Evolutionary conservation across 1,140 invertebrate species (phyloP).

Genomic region (Apis florea): DNA sequence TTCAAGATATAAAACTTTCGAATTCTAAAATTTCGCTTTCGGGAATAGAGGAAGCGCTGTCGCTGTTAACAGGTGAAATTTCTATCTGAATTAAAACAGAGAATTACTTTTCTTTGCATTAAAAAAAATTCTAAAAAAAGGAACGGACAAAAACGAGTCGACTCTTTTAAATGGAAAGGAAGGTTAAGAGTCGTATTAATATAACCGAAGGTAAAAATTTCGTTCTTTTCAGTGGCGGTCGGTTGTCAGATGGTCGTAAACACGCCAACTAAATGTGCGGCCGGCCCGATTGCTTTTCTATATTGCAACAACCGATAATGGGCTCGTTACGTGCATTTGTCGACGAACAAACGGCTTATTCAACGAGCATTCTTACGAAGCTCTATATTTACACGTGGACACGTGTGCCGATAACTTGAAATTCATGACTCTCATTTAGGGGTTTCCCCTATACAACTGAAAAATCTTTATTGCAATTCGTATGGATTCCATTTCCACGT

Average conservation of each 20-base stretch:
- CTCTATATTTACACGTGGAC: slow-evolving; percentile 3
- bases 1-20: too few species aligned
- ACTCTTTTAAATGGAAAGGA: too few species aligned
- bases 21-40: too few species aligned
- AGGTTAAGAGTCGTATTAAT: neutral
- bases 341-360: slow-evolving; percentile 31
- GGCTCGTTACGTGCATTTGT: slow-evolving; percentile 41
- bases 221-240: neutral
- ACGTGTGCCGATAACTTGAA: neutral
- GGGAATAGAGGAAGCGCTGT: too few species aligned
- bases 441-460: neutral
- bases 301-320: slow-evolving; percentile 32
- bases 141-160: too few species aligned
- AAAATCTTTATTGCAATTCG: neutral
- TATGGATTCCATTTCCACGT: neutral
- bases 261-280: neutral
- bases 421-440: neutral
- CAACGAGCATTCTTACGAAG: slow-evolving; percentile 4
- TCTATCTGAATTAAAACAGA: too few species aligned
- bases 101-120: too few species aligned
- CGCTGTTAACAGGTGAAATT: too few species aligned
- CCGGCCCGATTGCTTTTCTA: slow-evolving; percentile 24
- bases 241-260: slow-evolving; percentile 1
- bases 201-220: neutral
- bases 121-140: neutral